Conservation (phyloP, 1,140 invertebrate species). For the Meloidogyne chitwoodi region DNA sequence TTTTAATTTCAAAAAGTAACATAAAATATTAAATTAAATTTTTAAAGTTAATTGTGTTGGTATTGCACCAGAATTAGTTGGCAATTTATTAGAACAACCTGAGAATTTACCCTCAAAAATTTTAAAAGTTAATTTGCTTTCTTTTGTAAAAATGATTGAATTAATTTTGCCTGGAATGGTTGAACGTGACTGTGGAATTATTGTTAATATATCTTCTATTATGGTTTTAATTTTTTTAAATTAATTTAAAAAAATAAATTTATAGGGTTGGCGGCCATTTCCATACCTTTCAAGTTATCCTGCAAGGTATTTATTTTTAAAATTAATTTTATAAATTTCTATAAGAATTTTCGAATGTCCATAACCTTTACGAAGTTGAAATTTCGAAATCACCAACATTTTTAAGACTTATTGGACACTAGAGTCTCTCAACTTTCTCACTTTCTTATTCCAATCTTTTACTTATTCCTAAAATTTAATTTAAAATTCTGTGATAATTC, state of each 20-base stretch:
- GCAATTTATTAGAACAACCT: slow-evolving; percentile 64
- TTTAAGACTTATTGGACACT: no score
- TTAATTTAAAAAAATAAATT: background rate
- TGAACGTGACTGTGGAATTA: slow-evolving; percentile 74
- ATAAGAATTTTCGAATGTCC: no score
- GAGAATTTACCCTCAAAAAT: slow-evolving; percentile 58
- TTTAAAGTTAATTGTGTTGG: slow-evolving; percentile 86
- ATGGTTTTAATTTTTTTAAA: slow-evolving; percentile 63
- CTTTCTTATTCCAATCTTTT: no score
- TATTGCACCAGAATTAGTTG: slow-evolving; percentile 80
- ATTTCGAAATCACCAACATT: no score
- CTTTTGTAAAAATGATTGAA: slow-evolving; percentile 69
- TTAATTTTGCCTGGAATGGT: slow-evolving; percentile 84
- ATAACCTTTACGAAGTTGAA: no score
- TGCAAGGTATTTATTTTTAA: slow-evolving; percentile 19
- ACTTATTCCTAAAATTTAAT: no score
- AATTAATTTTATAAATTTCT: no score
- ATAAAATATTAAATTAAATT: no score
- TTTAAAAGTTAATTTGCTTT: slow-evolving; percentile 54
- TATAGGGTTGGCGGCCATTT: slow-evolving; percentile 53
- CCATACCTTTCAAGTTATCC: slow-evolving; percentile 59
- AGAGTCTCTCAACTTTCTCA: no score
- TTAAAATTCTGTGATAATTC: no score
- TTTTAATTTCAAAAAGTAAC: no score
- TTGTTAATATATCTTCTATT: slow-evolving; percentile 86